Evolutionary conservation across 2,888 invertebrate species (phyloP), one percentile per base, ranked within the genome.

Genomic region (Papilio demoleus): DNA sequence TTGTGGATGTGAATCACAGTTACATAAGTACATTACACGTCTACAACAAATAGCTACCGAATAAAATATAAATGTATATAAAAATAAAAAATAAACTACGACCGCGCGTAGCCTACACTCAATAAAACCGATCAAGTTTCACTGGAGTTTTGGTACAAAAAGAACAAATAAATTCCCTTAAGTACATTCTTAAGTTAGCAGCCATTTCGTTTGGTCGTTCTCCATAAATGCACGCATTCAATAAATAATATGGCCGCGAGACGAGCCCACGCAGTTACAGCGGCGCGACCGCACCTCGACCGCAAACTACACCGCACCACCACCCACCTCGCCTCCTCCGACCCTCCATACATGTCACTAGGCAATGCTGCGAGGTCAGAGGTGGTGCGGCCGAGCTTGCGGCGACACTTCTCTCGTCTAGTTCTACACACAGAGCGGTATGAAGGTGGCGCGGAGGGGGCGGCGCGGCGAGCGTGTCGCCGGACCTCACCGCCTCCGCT

Each of bases 111-210:
- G 70, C 19, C 36, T 67, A 66, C 60, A 45, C 65, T 70, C 73
- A 70, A 36, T 70, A 66, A 73, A 72, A 71, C 70, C 71, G 71
- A 74, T 71, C 73, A 67, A 62, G 62, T 63, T 72, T 78, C 79
- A 78, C 79, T 77, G 78, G 78, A 76, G 75, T 76, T 75, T 68
- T 64, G 74, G 72, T 71, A 76, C 70, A 70, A 72, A 69, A 70
- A 70, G 69, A 70, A 64, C 64, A 67, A 70, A 65, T 6, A 71
- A 73, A 70, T 66, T 56, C 71, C 47, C 71, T 76, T 79, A 78
- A 79, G 79, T 79, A 79, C 78, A 74, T 70, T 60, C 70, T 74
- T 78, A 79, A 77, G 76, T 75, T 76, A 77, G 77, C 78, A 75
- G 76, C 77, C 78, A 73, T 70, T 50, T 65, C 8, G 11, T 36